These are phyloP conservation scores for Peucedramus taeniatus DNA, from an alignment of 2,113 vertebrate genomes.

Conservation along the genomic window DNA sequence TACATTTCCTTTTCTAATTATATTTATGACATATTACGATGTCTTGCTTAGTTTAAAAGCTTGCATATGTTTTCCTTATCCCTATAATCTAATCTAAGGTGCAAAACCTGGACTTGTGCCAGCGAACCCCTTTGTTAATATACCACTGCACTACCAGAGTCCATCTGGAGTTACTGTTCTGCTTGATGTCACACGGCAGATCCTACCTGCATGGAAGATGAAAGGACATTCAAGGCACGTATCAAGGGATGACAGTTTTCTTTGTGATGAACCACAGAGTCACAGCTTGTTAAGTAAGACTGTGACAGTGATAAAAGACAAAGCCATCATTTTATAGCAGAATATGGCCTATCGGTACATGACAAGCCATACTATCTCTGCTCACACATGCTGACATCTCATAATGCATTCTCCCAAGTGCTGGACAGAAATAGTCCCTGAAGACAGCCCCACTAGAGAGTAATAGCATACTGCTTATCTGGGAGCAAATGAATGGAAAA, in stretches of 20 bases:
- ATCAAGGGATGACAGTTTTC: slow-evolving; percentile 73
- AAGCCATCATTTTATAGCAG: slow-evolving; percentile 70
- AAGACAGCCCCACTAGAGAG: slow-evolving; percentile 72
- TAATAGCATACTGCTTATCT: slow-evolving; percentile 78
- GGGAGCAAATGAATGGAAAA: slow-evolving; percentile 73
- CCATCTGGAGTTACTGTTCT: slow-evolving; percentile 65
- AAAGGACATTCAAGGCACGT: slow-evolving; percentile 69
- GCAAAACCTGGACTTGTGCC: slow-evolving; percentile 49
- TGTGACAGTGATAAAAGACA: slow-evolving; percentile 80
- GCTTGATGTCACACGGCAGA: slow-evolving; percentile 68
- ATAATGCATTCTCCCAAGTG: slow-evolving; percentile 79
- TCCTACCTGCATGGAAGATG: slow-evolving; percentile 63
- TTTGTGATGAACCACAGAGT: slow-evolving; percentile 81
- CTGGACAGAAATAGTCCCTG: slow-evolving; percentile 74
- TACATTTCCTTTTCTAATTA: slow-evolving; percentile 64
- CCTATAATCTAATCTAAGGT: slow-evolving; percentile 70
- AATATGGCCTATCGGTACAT: slow-evolving; percentile 78
- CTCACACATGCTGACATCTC: slow-evolving; percentile 79
- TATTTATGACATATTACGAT: slow-evolving; percentile 59
- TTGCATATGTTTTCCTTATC: slow-evolving; percentile 56
- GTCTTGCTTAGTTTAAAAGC: slow-evolving; percentile 35
- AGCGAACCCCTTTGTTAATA: slow-evolving; percentile 44
- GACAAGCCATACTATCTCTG: slow-evolving; percentile 82
- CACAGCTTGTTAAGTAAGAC: slow-evolving; percentile 75
- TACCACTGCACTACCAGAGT: background rate